phyloP scores from a whole-genome alignment of 1,140 invertebrate species.

The Lethocerus indicus region DNA sequence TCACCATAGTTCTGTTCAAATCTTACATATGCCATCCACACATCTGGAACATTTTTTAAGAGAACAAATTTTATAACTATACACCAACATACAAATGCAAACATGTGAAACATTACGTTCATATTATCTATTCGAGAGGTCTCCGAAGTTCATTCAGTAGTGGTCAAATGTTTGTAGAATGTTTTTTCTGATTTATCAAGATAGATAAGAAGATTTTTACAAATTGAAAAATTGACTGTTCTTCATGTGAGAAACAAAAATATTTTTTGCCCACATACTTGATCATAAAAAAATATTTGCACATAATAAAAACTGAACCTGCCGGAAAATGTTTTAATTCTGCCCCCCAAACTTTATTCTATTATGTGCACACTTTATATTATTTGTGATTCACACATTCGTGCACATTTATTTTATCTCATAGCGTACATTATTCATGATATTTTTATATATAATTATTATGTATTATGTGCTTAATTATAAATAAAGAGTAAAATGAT shows the following conservation, averaged over 20 bases:
- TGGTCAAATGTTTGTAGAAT: background rate
- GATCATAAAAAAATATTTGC: too few relatives aligned
- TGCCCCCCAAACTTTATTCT: too few relatives aligned
- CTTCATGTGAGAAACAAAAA: too few relatives aligned
- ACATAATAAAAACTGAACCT: too few relatives aligned
- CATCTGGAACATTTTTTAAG: conserved; percentile 21
- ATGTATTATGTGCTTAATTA: background rate
- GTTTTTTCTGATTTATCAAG: background rate
- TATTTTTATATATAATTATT: background rate
- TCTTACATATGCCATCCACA: conserved; percentile 38
- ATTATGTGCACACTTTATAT: too few relatives aligned
- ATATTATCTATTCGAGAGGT: background rate
- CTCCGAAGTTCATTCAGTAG: background rate
- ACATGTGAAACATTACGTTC: background rate
- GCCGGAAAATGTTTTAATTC: too few relatives aligned
- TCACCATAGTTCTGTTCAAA: conserved; percentile 34
- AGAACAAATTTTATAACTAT: conserved; percentile 9
- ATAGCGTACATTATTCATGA: too few relatives aligned
- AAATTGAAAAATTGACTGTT: too few relatives aligned
- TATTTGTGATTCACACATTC: too few relatives aligned
- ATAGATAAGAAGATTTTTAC: background rate
- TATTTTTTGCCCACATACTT: too few relatives aligned
- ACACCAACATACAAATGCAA: background rate
- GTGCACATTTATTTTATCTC: too few relatives aligned
- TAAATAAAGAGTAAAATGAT: too few relatives aligned